Base-by-base conservation (phyloP, 2,797 vertebrate genomes). In the Botia kubotai region DNA sequence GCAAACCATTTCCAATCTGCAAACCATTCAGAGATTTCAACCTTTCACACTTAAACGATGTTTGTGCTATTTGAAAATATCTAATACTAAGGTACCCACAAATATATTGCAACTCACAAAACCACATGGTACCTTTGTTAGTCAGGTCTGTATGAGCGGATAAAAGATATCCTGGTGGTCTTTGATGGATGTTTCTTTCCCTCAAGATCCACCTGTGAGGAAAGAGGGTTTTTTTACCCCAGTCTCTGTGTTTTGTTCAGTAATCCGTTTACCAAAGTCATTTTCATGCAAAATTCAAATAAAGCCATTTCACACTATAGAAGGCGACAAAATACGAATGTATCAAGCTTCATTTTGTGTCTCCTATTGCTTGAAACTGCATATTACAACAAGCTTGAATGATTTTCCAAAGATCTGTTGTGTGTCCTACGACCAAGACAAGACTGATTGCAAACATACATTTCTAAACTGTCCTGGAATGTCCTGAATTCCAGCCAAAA, bases 321-420 rank as follows among this genome's bases (percentile, higher is more conserved):
- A 81, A 74, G 86, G 82, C 76, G 52, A 91, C 81, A 83, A 82
- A 82, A 89, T 90, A 85, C 65, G 84, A 87, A 84, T 71, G 43
- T 83, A 79, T 85, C 65, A 58, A 48, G 71, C 65, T 85, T 72
- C 29, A 26, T 79, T 80, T 86, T 87, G 53, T 83, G 76, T 80
- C 39, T 69, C 4, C 19, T 72, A 66, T 53, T 63, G 68, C 62
- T 19, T 52, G 4, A 57, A 67, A 33, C 26, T 58, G 16, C 36
- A 50, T 12, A 68, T 69, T 33, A 6, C 5, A 39, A 48, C 48
- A 13, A 3, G 39, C n/a, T 53, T 10, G 19, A 17, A 16, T 19
- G 7, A 39, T 55, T 46, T 53, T 13, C 17, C 62, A 16, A 48
- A 39, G 17, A 79, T 63, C 4, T 23, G 12, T 23, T 68, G 1